A percentile compares a stretch with the other conserved stretches of the same genome.
Evolutionary conservation across 1,140 invertebrate species (phyloP).

Genomic region (Acyrthosiphon pisum): DNA sequence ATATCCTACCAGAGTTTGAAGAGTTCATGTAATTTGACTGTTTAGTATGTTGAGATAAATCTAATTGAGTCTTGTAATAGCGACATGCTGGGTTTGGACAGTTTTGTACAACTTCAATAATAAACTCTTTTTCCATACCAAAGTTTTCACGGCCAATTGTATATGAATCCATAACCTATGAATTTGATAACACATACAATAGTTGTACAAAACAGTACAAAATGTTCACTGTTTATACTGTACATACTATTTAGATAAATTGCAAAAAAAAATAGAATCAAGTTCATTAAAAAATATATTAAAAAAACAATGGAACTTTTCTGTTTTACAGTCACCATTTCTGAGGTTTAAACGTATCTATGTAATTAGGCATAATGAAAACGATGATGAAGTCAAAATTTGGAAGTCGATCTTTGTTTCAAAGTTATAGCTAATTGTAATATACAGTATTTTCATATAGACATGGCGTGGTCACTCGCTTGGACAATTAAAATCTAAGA

Average conservation of each 20-base stretch:
- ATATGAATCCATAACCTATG: slow-evolving; percentile 79
- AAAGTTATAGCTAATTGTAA: too few relatives aligned
- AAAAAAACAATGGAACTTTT: neutral
- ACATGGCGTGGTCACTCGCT: too few relatives aligned
- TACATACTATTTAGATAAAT: neutral
- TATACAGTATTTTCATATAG: too few relatives aligned
- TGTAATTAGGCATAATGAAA: too few relatives aligned
- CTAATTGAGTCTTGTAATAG: slow-evolving; percentile 82
- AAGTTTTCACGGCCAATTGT: slow-evolving; percentile 85
- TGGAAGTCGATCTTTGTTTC: too few relatives aligned
- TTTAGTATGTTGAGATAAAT: slow-evolving; percentile 59
- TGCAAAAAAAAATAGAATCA: neutral
- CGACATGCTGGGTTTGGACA: slow-evolving; percentile 84
- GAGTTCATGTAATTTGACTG: slow-evolving; percentile 50
- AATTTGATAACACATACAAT: slow-evolving; percentile 48
- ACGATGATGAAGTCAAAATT: too few relatives aligned
- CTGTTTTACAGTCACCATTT: too few relatives aligned
- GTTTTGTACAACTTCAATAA: slow-evolving; percentile 84
- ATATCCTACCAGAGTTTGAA: slow-evolving; percentile 33
- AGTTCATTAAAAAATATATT: neutral
- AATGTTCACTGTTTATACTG: neutral
- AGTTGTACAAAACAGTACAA: too few relatives aligned
- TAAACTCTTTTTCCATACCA: slow-evolving; percentile 89
- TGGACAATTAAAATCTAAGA: too few relatives aligned
- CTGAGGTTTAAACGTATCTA: too few relatives aligned